Evolutionary conservation across 1,140 invertebrate species (phyloP).

Genomic region (Gonatopus flavifemur): DNA sequence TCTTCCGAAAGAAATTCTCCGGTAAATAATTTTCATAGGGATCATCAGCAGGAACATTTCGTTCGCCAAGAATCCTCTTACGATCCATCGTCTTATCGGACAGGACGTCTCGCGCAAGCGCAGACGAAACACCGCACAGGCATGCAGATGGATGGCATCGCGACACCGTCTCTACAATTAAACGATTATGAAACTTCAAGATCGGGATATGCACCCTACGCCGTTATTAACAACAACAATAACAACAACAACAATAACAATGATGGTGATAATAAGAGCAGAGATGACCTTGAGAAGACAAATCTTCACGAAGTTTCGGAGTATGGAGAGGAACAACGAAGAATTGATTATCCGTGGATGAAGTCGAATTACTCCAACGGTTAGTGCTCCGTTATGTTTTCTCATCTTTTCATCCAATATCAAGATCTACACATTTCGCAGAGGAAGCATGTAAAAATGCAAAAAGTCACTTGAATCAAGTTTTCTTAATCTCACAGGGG

Average conservation of each 20-base stretch:
- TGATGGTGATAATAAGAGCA: constrained; percentile 9
- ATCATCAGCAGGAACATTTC: too few species aligned
- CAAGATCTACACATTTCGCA: too few species aligned
- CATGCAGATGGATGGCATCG: constrained; percentile 6
- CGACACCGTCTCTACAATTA: neutral
- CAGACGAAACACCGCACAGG: neutral
- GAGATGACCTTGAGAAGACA: constrained; percentile 9
- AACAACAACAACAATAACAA: constrained; percentile 8
- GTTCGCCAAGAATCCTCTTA: too few species aligned
- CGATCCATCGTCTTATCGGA: too few species aligned
- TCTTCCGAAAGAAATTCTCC: too few species aligned
- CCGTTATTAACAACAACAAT: constrained; percentile 11
- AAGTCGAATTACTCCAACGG: constrained; percentile 30
- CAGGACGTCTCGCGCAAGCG: constrained; percentile 24
- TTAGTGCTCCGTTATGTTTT: too few species aligned
- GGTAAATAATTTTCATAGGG: too few species aligned
- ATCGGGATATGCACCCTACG: constrained; percentile 10
- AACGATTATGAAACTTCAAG: neutral
- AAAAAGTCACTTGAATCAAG: too few species aligned
- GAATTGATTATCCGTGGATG: constrained; percentile 40
- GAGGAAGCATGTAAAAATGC: too few species aligned
- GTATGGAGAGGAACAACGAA: constrained; percentile 17
- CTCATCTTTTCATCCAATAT: too few species aligned
- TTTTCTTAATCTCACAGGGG: too few species aligned
- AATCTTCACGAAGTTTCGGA: constrained; percentile 16